These are phyloP conservation scores for Stictonetta naevosa DNA, from an alignment of 2,113 vertebrate species.

Conservation along the genomic window DNA sequence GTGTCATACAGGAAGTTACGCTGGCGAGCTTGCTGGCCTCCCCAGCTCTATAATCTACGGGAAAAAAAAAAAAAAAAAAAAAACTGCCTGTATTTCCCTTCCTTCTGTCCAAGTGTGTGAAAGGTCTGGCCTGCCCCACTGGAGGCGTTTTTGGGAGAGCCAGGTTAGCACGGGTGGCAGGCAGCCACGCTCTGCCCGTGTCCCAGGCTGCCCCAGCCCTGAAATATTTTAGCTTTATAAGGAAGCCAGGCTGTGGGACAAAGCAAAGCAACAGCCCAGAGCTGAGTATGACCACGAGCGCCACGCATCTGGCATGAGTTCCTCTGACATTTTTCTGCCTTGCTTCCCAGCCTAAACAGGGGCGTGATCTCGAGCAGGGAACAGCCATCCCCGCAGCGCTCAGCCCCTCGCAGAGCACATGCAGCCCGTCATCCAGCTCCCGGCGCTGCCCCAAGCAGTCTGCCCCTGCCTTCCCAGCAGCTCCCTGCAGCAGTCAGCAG, in stretches of 20 bases:
- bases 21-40: background rate
- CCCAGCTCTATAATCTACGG: constrained; percentile 26
- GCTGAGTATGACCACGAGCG: background rate
- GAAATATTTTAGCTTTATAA: constrained; percentile 35
- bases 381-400: accelerated
- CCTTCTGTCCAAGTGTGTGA: constrained; percentile 62
- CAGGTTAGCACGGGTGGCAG: background rate
- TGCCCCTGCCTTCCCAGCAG: background rate
- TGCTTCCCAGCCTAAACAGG: background rate
- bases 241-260: background rate
- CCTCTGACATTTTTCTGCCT: background rate
- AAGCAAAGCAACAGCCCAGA: background rate
- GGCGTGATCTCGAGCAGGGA: background rate
- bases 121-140: constrained; percentile 59
- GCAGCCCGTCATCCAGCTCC: background rate
- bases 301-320: background rate
- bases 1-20: constrained; percentile 58
- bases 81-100: constrained; percentile 61
- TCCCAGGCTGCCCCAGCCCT: background rate
- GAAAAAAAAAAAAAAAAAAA: constrained; percentile 73
- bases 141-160: constrained; percentile 8
- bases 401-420: background rate
- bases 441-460: background rate
- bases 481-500: accelerated
- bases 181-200: background rate